Evolutionary conservation across 2,113 vertebrate genomes (phyloP).

Genomic region (human): DNA sequence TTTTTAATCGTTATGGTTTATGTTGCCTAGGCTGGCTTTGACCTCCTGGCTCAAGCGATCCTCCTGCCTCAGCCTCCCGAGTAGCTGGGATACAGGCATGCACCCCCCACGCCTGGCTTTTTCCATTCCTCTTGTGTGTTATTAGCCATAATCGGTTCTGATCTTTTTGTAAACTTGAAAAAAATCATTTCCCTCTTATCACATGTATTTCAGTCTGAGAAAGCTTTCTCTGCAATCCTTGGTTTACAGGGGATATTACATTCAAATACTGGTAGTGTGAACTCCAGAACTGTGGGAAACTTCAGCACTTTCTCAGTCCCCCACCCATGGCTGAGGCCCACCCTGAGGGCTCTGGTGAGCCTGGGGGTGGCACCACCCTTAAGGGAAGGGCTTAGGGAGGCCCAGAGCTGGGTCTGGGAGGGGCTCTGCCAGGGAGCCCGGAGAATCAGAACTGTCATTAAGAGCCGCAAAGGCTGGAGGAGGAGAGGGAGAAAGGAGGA

Average conservation of each 20-base stretch:
- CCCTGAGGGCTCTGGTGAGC: not conserved
- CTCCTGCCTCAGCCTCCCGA: not conserved
- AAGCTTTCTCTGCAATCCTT: not conserved
- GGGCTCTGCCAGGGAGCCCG: not conserved
- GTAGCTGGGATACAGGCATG: not conserved
- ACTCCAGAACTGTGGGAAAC: not conserved
- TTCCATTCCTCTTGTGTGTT: not conserved
- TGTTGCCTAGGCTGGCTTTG: not conserved
- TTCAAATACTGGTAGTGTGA: not conserved
- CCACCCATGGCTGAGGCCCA: not conserved
- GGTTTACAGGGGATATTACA: not conserved
- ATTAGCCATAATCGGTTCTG: not conserved
- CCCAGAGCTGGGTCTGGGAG: too few relatives aligned
- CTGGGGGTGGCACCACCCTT: not conserved
- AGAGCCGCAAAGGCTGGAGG: not conserved
- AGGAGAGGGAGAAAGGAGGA: not conserved
- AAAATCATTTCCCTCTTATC: not conserved
- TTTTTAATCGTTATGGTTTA: not conserved
- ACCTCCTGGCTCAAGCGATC: not conserved
- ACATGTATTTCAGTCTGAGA: not conserved
- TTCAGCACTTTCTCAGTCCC: too few relatives aligned
- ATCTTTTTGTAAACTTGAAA: constrained; percentile 47
- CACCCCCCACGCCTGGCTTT: not conserved
- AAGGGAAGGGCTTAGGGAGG: not conserved
- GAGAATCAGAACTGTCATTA: not conserved